Base-by-base conservation (phyloP, 2,113 vertebrate species). In the Columba janthina region DNA sequence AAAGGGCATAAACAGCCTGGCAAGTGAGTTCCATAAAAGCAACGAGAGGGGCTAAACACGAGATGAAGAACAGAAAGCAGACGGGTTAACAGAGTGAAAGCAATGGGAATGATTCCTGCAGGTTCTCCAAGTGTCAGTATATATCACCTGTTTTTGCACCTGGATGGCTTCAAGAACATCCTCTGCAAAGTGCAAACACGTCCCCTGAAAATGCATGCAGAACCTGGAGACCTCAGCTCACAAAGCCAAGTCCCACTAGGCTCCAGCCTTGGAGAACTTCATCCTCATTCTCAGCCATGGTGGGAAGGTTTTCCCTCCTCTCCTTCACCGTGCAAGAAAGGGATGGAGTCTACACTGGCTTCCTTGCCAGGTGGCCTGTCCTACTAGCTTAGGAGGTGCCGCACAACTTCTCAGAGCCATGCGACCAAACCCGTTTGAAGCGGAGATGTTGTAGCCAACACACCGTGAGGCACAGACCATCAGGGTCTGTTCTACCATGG, bases 91-190 rank as follows among this genome's bases (percentile, higher is more conserved):
- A 24, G 32, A 50, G 51, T 1, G 44, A 34, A 20, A 10, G 15
- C 8, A 24, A 46, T 6, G 16, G 50, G 20, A 75, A 69, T 0
- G 3, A 61, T 29, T 70, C 64, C 88, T 61, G 67, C 16, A 15
- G n/a, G 29, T 40, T 73, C 70, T 80, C 44, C 40, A 46, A 48
- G 76, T 19, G n/a, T 36, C 2, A 2, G 32, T 21, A 24, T 6
- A 11, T 1, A 1, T 1, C 48, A 60, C 64, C 29, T 5, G 28
- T 24, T 40, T 12, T 51, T 0, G 1, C 56, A 77, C 62, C 75
- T 11, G 81, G 83, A 53, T 0, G 4, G 53, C 46, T 66, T 73
- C 46, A 50, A 40, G 79, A 86, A 67, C 54, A 65, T 19, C 74
- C 73, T 82, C 9, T 56, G 54, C 85, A 85, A 60, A 65, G 71